A percentile compares a stretch with the other conserved stretches of the same genome.
Conservation (phyloP, 64 coral and sea anemone genomes). For the Trachythela sp. region DNA sequence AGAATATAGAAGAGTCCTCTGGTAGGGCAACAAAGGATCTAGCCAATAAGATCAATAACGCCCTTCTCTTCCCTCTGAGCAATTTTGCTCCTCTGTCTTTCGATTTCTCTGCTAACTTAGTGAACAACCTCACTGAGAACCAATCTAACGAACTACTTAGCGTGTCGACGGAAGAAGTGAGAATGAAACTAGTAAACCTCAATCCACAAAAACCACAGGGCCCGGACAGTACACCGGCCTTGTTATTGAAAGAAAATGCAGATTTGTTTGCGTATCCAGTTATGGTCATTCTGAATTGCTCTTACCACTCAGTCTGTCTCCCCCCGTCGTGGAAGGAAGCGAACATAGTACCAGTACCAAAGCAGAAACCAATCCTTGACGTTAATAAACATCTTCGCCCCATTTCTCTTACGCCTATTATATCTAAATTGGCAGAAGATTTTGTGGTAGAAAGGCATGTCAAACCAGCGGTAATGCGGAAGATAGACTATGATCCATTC, state of each 20-base stretch:
- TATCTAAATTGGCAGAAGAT: no score
- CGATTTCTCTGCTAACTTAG: constrained; percentile 25
- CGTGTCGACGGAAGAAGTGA: no score
- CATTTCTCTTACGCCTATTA: no score
- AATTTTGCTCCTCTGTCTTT: background rate
- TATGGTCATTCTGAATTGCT: constrained; percentile 23
- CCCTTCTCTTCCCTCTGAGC: constrained; percentile 20
- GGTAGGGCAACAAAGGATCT: no score
- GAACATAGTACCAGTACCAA: constrained; percentile 38
- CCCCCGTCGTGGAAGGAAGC: constrained; percentile 28
- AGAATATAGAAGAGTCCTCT: constrained; percentile 14
- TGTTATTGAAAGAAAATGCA: no score
- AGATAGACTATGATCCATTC: no score
- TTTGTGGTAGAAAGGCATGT: no score
- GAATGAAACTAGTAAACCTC: constrained; percentile 29
- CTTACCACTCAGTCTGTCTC: background rate
- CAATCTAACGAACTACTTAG: no score
- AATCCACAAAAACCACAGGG: constrained; percentile 20
- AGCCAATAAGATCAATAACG: constrained; percentile 26
- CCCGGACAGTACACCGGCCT: constrained; percentile 26
- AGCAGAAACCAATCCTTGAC: constrained; percentile 37
- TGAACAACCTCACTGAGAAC: no score
- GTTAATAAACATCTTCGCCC: no score
- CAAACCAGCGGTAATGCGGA: no score
- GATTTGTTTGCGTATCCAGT: constrained; percentile 27